Base-by-base conservation (phyloP, 2,888 invertebrate species). In the Julus scanicus region DNA sequence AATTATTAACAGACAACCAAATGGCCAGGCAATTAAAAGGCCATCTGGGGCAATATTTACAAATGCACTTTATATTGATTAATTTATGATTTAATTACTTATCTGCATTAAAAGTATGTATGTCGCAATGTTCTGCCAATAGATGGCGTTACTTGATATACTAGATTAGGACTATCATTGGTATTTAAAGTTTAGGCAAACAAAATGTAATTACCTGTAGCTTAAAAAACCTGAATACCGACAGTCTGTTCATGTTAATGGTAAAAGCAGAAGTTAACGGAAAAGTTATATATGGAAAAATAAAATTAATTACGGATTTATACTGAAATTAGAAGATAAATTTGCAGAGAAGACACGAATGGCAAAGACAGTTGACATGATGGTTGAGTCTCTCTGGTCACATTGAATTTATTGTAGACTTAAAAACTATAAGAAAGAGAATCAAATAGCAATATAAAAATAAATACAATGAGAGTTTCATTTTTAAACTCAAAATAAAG, bases 211-310 rank as follows among this genome's bases (percentile, higher is more conserved):
- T 83, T 84, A 84, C 84, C 84, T 84, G 84, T n/a, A 37, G 84
- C 44, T 84, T 84, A 15, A 84, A 84, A 37, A 40, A 84, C 13
- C 84, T 29, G 17, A 84, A 44, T 84, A 84, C 17, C 84, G 84
- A 84, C 6, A 84, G n/a, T 11, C 84, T 84, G 40, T 44, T 39
- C 84, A 84, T 63, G 63, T n/a, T n/a, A 63, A 63, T 5, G 20
- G 9, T n/a, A 8, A 63, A 63, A 63, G 8, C 2, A 63, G 63
- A n/a, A 5, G 63, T 63, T 44, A 5, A 44, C 44, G 5, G 44
- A 44, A 1, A 29, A 29, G 44, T 44, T 44, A 44, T 44, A 8
- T 44, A 44, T 44, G 8, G 44, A 5, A 44, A 8, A 44, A 8
- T 8, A 8, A 44, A 44, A 44, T 44, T 44, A 44, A 44, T 44